Evolutionary conservation across 2,113 vertebrate genomes (phyloP).

Genomic region (Gymnocephalus cernua): DNA sequence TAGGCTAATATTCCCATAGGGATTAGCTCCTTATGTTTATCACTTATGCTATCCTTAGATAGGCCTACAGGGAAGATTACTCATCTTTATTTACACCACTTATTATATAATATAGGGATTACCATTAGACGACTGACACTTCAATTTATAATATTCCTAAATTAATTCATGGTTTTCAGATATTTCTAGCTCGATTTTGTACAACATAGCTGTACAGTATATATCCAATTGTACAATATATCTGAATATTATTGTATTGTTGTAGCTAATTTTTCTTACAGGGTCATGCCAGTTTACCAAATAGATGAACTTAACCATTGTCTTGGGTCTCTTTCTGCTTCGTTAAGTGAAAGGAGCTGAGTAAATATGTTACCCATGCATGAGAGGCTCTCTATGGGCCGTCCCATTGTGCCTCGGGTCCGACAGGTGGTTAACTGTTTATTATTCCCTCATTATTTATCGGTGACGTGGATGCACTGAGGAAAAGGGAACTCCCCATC

Average conservation of each 20-base stretch:
- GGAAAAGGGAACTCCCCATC: conserved; percentile 65
- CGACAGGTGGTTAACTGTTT: conserved; percentile 99
- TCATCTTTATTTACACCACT: background rate
- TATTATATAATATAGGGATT: conserved; percentile 1
- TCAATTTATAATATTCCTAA: background rate
- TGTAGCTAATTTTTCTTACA: background rate
- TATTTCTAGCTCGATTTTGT: background rate
- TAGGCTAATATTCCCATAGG: conserved; percentile 1
- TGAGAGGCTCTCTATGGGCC: conserved; percentile 91
- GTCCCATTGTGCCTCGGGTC: conserved; percentile 89
- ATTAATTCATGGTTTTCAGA: background rate
- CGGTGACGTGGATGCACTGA: conserved; percentile 71
- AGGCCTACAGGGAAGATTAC: conserved; percentile 14
- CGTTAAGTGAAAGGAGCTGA: conserved; percentile 97
- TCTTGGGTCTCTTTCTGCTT: conserved; percentile 93
- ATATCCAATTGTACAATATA: background rate
- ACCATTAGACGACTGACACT: background rate
- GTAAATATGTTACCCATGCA: conserved; percentile 99
- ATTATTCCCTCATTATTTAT: conserved; percentile 86
- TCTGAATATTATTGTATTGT: background rate
- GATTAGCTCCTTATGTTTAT: conserved; percentile 13
- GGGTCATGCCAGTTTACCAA: conserved; percentile 92
- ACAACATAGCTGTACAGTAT: background rate
- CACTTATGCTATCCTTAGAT: background rate
- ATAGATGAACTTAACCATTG: conserved; percentile 97